Percentiles rank a stretch among this genome's conserved stretches.
These are phyloP conservation scores for Porites rus DNA, from an alignment of 92 coral and sea anemone genomes.

Conservation along the genomic window DNA sequence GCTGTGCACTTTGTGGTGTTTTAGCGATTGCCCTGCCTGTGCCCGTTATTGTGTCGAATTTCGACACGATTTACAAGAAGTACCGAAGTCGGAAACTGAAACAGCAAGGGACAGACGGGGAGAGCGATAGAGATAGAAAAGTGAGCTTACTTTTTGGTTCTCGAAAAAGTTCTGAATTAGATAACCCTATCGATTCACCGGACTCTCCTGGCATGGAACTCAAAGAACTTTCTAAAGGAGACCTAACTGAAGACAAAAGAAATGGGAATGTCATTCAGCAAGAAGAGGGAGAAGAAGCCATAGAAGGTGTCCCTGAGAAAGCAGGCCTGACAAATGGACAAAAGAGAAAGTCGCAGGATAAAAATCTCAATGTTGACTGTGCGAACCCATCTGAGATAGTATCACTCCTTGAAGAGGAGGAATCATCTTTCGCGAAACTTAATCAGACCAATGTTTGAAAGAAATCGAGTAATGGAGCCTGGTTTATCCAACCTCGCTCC, in stretches of 20 bases:
- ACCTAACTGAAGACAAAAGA: constrained; percentile 38
- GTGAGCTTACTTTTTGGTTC: constrained; percentile 45
- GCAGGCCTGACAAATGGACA: neutral
- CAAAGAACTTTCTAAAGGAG: constrained; percentile 1
- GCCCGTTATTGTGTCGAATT: constrained; percentile 96
- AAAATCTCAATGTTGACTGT: neutral
- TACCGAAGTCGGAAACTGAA: constrained; percentile 86
- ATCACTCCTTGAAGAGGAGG: constrained; percentile 25
- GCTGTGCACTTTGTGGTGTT: constrained; percentile 95
- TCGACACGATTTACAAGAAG: constrained; percentile 90
- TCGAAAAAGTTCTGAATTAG: constrained; percentile 27
- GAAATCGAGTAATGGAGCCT: neutral
- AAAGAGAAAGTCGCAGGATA: constrained; percentile 4
- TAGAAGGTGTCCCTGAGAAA: constrained; percentile 1
- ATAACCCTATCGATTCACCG: neutral
- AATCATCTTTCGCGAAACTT: constrained; percentile 21
- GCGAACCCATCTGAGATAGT: constrained; percentile 38
- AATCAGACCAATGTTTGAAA: constrained; percentile 45
- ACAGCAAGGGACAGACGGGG: constrained; percentile 66
- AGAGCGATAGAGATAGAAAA: constrained; percentile 38
- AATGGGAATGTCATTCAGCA: constrained; percentile 58
- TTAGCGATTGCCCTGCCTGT: constrained; percentile 96
- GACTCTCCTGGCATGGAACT: constrained; percentile 20
- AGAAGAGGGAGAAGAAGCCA: constrained; percentile 41
- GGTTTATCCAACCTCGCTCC: neutral